Evolutionary conservation across 2,888 invertebrate genomes (phyloP).

Genomic region (Halictus quadricinctus): DNA sequence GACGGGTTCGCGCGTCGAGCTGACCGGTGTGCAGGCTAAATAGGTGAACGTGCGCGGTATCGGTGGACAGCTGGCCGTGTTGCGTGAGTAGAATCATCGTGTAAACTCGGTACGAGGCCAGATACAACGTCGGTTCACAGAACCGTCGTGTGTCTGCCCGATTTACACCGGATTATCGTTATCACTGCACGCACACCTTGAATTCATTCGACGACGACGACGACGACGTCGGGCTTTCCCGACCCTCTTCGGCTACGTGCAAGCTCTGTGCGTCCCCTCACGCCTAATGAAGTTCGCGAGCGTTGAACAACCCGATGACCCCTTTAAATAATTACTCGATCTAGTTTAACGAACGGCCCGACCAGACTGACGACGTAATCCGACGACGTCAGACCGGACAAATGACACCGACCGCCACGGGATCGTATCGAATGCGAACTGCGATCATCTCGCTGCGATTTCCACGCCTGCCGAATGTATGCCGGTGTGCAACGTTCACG

Average conservation of each 20-base stretch:
- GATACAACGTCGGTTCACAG: conserved; percentile 40
- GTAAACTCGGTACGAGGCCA: conserved; percentile 50
- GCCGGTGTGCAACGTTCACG: not conserved
- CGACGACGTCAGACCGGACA: not conserved
- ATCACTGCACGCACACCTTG: conserved; percentile 53
- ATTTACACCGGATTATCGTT: conserved; percentile 61
- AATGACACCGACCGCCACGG: not conserved
- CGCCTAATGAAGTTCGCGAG: conserved; percentile 46
- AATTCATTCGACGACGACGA: conserved; percentile 45
- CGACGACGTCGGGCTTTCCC: not conserved
- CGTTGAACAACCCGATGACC: conserved; percentile 45
- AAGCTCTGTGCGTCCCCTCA: not conserved
- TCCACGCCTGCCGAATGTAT: not conserved
- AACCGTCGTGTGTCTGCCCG: conserved; percentile 42
- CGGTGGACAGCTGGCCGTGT: conserved; percentile 36
- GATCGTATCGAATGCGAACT: not conserved
- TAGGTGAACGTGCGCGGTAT: conserved; percentile 33
- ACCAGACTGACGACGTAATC: conserved; percentile 19
- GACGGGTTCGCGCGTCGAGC: not conserved
- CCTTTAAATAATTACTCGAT: conserved; percentile 39
- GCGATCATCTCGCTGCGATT: not conserved
- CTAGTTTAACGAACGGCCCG: conserved; percentile 35
- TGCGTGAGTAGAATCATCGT: conserved; percentile 51
- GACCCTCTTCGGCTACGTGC: not conserved
- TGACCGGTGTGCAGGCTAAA: conserved; percentile 16